These are phyloP conservation scores for Myxocyprinus asiaticus DNA, from an alignment of 2,113 vertebrate genomes.

Conservation along the genomic window DNA sequence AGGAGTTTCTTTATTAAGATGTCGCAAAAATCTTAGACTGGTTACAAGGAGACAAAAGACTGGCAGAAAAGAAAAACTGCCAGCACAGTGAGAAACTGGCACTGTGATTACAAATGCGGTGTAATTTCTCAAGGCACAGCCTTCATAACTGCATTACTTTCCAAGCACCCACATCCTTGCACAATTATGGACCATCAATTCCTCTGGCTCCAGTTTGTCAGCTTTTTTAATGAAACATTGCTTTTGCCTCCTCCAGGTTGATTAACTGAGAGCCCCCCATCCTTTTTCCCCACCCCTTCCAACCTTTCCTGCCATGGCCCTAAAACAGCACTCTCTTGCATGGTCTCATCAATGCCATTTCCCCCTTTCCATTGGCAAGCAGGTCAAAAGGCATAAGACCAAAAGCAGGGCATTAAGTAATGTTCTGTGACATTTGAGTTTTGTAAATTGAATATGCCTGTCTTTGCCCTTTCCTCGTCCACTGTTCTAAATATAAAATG, in stretches of 20 bases:
- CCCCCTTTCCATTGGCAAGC: background rate
- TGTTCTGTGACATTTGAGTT: constrained; percentile 53
- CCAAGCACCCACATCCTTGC: constrained; percentile 24
- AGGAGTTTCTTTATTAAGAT: too few relatives aligned
- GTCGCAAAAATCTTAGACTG: too few relatives aligned
- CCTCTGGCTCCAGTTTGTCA: constrained; percentile 41
- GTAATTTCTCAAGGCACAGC: constrained; percentile 46
- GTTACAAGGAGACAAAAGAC: too few relatives aligned
- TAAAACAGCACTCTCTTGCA: background rate
- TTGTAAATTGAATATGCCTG: constrained; percentile 46
- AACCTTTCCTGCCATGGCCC: background rate
- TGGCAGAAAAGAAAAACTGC: background rate
- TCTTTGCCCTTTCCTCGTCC: constrained; percentile 41
- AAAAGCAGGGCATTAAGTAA: constrained; percentile 40
- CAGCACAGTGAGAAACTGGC: constrained; percentile 41
- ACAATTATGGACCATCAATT: constrained; percentile 53
- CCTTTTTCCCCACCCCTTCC: background rate
- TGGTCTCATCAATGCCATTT: background rate
- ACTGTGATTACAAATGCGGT: constrained; percentile 34
- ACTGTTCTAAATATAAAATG: constrained; percentile 35
- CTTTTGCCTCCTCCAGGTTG: constrained; percentile 22
- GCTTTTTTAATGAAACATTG: constrained; percentile 50
- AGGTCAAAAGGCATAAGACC: constrained; percentile 38
- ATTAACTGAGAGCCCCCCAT: constrained; percentile 16
- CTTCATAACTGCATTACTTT: constrained; percentile 40